These are phyloP conservation scores for Circus cinereus DNA, from an alignment of 2,797 vertebrate genomes.

Conservation along the genomic window DNA sequence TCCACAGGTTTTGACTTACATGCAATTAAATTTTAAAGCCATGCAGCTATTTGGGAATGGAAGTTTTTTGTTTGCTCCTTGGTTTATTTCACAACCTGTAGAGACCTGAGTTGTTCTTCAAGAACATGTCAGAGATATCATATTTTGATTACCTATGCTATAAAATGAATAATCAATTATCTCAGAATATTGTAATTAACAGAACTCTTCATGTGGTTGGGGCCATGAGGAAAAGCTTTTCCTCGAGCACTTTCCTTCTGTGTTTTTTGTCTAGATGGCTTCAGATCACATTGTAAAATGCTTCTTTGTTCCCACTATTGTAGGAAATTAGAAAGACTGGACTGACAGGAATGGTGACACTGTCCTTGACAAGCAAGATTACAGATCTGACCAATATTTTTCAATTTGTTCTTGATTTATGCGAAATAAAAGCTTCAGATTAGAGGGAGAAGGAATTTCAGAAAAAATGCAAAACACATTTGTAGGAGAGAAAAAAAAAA, in stretches of 20 bases:
- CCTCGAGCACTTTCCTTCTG: background rate
- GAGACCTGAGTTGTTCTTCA: background rate
- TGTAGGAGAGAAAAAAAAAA: background rate
- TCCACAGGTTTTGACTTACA: background rate
- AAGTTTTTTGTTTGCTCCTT: background rate
- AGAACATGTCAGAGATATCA: fast-evolving
- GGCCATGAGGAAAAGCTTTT: background rate
- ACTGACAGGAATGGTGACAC: background rate
- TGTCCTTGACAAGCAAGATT: background rate
- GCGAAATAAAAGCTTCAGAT: background rate
- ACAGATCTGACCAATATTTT: background rate
- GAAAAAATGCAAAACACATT: background rate
- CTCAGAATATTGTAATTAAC: background rate
- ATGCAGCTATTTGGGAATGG: background rate
- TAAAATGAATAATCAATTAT: background rate
- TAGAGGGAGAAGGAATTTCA: background rate
- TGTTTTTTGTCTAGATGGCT: background rate
- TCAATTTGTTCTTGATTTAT: background rate
- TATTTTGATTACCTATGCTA: background rate
- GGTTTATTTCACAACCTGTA: background rate
- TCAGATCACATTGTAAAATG: background rate
- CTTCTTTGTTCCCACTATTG: background rate
- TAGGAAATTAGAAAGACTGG: background rate
- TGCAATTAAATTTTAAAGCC: background rate
- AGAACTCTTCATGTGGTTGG: background rate